These are phyloP conservation scores for Oligia strigilis DNA, from an alignment of 2,888 invertebrate genomes.

Conservation along the genomic window DNA sequence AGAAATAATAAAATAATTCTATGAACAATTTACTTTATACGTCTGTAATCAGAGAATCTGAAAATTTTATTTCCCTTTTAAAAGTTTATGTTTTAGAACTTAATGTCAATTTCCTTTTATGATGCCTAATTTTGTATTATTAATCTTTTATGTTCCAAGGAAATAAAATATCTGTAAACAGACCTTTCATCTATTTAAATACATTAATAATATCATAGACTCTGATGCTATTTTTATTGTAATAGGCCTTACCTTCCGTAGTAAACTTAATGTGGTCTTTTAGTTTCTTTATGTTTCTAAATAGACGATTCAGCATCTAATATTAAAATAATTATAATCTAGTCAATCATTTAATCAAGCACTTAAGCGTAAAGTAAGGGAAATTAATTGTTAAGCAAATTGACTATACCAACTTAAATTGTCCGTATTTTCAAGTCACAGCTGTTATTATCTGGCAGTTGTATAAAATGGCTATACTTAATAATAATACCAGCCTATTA, in stretches of 20 bases:
- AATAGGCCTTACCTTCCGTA: background rate
- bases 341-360: background rate
- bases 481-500: too few relatives aligned
- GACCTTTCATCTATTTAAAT: background rate
- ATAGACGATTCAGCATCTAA: background rate
- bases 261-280: background rate
- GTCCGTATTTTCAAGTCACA: too few relatives aligned
- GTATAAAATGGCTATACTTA: too few relatives aligned
- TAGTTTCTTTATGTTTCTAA: too few relatives aligned
- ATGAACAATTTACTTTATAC: constrained; percentile 1
- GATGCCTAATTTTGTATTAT: background rate
- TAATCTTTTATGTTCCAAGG: background rate
- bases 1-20: background rate
- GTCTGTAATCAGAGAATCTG: constrained; percentile 2
- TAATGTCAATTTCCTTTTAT: background rate
- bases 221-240: background rate
- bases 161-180: background rate
- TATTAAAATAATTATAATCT: background rate
- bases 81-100: background rate
- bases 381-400: background rate
- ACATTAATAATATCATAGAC: background rate
- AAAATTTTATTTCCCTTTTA: background rate
- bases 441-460: too few relatives aligned
- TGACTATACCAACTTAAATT: too few relatives aligned
- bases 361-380: too few relatives aligned